A percentile compares a stretch with the other conserved stretches of the same genome.
These are phyloP conservation scores for Hoplostethus mediterraneus DNA, from an alignment of 2,797 vertebrate species.

Conservation along the genomic window DNA sequence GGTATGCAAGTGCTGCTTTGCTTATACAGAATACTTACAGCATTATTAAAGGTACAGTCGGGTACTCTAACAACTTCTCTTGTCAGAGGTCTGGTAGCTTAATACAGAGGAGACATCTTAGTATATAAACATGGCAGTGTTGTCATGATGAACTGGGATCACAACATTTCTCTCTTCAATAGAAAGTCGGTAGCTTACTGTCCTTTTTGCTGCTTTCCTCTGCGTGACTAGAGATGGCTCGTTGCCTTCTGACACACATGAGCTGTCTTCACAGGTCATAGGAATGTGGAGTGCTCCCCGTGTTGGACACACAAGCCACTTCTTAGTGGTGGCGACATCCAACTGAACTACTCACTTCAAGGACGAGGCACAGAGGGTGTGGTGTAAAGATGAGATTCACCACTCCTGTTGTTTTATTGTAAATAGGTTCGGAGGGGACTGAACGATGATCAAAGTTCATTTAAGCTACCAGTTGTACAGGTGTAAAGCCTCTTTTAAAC, in stretches of 20 bases:
- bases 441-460: conserved; percentile 59
- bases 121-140: conserved; percentile 36
- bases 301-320: conserved; percentile 20
- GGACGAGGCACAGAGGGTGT: conserved; percentile 19
- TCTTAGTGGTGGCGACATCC: conserved; percentile 21
- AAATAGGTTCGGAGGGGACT: conserved; percentile 50
- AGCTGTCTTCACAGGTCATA: conserved; percentile 63
- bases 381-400: conserved; percentile 27
- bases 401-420: conserved; percentile 59
- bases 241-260: conserved; percentile 77
- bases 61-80: conserved; percentile 22
- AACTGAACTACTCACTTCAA: conserved; percentile 21
- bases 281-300: conserved; percentile 68
- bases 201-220: conserved; percentile 70
- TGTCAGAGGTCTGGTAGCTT: conserved; percentile 21
- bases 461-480: conserved; percentile 72
- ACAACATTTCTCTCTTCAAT: conserved; percentile 19
- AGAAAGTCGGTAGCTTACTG: conserved; percentile 51
- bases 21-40: conserved; percentile 25
- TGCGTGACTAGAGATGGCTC: conserved; percentile 58
- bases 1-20: conserved; percentile 42
- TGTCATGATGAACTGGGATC: conserved; percentile 9
- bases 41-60: conserved; percentile 43
- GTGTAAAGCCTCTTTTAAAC: conserved; percentile 66
- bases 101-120: conserved; percentile 28